phyloP scores from a whole-genome alignment of 2,113 vertebrate species.

The Pteruthius melanotis region DNA sequence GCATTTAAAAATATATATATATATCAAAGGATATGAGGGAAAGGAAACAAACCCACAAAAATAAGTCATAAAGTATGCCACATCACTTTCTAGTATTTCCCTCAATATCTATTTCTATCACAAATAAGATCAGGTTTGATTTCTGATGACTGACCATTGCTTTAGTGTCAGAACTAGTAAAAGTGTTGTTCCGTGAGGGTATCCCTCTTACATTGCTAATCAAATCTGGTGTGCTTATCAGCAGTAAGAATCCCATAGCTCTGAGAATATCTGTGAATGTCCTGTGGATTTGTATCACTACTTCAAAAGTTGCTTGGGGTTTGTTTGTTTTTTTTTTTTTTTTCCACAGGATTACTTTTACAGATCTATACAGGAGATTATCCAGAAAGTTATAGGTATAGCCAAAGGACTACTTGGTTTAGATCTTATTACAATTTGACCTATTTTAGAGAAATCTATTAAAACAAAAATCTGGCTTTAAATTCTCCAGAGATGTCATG shows the following conservation, averaged over 20 bases:
- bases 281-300: not conserved
- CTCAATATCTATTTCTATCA: not conserved
- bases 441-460: constrained; percentile 12
- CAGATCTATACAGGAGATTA: not conserved
- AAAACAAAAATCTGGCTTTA: constrained; percentile 25
- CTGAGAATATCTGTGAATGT: not conserved
- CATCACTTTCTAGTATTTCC: not conserved
- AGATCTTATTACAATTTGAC: constrained; percentile 23
- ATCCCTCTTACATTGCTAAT: not conserved
- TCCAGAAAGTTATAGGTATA: not conserved
- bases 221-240: not conserved
- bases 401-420: not conserved
- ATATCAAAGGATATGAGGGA: not conserved
- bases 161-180: not conserved
- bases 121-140: not conserved
- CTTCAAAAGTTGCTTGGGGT: not conserved
- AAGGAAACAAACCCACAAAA: not conserved
- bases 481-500: not conserved
- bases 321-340: no score
- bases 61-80: not conserved
- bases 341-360: not conserved
- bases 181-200: not conserved
- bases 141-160: not conserved
- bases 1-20: not conserved
- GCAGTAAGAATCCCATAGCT: not conserved